Evolutionary conservation across 2,797 vertebrate species (phyloP).

Genomic region (Anableps anableps): DNA sequence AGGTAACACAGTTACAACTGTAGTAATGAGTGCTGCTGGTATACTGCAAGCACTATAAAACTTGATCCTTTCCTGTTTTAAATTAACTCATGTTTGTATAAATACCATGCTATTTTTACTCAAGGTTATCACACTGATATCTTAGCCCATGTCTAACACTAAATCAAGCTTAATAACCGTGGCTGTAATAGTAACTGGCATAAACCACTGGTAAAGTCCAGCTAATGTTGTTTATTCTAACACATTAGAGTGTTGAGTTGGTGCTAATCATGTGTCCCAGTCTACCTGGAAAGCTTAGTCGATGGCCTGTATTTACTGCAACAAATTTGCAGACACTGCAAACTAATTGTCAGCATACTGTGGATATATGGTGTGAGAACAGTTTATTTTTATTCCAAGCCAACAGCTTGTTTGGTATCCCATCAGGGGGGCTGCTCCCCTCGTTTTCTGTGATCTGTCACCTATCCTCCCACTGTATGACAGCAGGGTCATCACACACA

Average conservation of each 20-base stretch:
- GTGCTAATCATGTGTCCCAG: background rate
- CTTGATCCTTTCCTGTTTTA: too few relatives aligned
- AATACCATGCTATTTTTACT: background rate
- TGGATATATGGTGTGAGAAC: conserved; percentile 49
- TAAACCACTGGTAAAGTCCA: background rate
- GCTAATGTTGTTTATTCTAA: conserved; percentile 9
- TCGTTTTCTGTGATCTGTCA: conserved; percentile 66
- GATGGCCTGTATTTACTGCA: conserved; percentile 26
- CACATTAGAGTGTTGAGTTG: background rate
- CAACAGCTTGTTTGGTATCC: conserved; percentile 77
- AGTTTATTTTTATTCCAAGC: conserved; percentile 78
- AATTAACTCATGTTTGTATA: background rate
- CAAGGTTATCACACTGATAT: background rate
- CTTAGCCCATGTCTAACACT: background rate
- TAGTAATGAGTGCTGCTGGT: background rate
- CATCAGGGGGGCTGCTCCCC: conserved; percentile 58
- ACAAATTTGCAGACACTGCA: conserved; percentile 49
- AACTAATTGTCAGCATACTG: conserved; percentile 27
- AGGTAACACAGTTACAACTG: background rate
- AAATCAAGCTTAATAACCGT: background rate
- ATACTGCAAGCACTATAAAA: background rate
- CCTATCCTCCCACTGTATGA: conserved; percentile 66
- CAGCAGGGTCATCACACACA: conserved; percentile 70
- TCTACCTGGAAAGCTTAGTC: background rate
- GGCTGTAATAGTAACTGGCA: background rate